phyloP scores from a whole-genome alignment of 2,113 vertebrate species.

The Ellobius talpinus region DNA sequence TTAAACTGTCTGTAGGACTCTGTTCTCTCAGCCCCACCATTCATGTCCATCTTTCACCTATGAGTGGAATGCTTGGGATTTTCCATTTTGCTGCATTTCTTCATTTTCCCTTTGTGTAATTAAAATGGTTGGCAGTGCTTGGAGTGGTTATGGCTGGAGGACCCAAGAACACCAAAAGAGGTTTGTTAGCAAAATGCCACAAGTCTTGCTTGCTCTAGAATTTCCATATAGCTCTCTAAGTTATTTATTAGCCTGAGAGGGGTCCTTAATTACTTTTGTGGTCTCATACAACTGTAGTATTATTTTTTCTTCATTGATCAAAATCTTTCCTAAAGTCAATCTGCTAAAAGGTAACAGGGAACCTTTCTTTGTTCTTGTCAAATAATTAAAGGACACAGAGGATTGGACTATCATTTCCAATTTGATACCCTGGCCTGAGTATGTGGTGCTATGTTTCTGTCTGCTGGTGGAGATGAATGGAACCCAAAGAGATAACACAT shows the following conservation, averaged over 20 bases:
- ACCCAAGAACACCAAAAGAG: not conserved
- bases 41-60: not conserved
- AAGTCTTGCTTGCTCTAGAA: not conserved
- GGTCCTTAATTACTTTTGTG: not conserved
- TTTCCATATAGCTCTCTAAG: not conserved
- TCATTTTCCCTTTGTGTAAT: not conserved
- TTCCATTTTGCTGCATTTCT: not conserved
- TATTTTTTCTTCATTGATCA: not conserved
- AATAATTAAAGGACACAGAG: not conserved
- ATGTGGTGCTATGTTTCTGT: not conserved
- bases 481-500: not conserved
- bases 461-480: constrained; percentile 1
- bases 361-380: constrained; percentile 29
- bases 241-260: not conserved
- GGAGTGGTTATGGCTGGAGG: not conserved
- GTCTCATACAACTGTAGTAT: not conserved
- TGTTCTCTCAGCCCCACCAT: not conserved
- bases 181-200: not conserved
- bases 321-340: not conserved
- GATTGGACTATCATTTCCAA: not conserved
- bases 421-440: not conserved
- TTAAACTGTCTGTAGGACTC: not conserved
- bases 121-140: not conserved
- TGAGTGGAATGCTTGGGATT: not conserved
- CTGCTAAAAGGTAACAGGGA: constrained; percentile 7